phyloP scores from a whole-genome alignment of 1,140 invertebrate genomes.

The Pentalonia nigronervosa region DNA sequence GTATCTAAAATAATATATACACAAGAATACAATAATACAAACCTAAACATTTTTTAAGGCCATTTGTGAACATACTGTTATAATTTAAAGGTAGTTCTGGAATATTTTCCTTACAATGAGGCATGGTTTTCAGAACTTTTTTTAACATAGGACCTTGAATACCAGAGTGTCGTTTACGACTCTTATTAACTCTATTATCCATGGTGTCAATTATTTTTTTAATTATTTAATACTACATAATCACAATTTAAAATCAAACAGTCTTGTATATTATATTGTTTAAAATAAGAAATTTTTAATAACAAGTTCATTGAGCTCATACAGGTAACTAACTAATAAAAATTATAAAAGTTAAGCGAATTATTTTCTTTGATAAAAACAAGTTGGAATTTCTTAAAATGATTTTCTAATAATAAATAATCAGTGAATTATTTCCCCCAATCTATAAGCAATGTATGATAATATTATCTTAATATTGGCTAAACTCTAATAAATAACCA shows the following conservation, averaged over 20 bases:
- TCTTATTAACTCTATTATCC: slow-evolving; percentile 36
- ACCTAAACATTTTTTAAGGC: slow-evolving; percentile 46
- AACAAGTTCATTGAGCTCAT: background rate
- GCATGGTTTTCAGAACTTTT: slow-evolving; percentile 53
- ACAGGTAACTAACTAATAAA: background rate
- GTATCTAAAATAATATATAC: background rate
- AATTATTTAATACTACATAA: background rate
- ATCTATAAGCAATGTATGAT: slow-evolving; percentile 20
- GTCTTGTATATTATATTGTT: background rate
- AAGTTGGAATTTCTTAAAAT: slow-evolving; percentile 40
- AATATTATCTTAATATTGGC: slow-evolving; percentile 36
- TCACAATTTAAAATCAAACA: slow-evolving; percentile 37
- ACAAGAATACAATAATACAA: background rate
- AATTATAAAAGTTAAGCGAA: background rate
- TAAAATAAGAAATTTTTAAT: slow-evolving; percentile 6
- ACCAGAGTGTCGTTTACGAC: slow-evolving; percentile 42
- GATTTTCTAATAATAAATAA: slow-evolving; percentile 52
- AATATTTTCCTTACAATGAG: slow-evolving; percentile 49
- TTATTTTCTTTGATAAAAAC: slow-evolving; percentile 19
- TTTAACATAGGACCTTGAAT: slow-evolving; percentile 46
- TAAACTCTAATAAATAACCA: background rate
- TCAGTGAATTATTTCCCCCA: slow-evolving; percentile 24
- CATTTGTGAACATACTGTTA: background rate
- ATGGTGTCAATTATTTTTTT: slow-evolving; percentile 30
- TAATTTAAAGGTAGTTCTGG: slow-evolving; percentile 44